Conservation (phyloP, 2,113 vertebrate genomes). For the Sterrhoptilus dennistouni region DNA sequence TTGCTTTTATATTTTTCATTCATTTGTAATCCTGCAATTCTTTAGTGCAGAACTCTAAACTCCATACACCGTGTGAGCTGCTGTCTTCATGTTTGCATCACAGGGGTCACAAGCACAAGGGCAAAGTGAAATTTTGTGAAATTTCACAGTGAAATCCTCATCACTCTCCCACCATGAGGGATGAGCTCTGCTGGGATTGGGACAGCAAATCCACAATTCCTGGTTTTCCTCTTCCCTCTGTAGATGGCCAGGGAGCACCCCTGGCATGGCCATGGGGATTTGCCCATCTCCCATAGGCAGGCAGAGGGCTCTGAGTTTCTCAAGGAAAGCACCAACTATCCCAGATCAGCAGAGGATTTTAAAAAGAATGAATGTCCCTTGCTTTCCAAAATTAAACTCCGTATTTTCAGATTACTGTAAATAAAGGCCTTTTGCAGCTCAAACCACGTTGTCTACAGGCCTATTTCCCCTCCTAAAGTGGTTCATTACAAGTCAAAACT, state of each 20-base stretch:
- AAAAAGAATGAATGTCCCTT: too few relatives aligned
- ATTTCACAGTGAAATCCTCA: background rate
- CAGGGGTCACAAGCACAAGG: background rate
- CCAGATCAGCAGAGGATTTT: background rate
- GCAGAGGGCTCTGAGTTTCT: background rate
- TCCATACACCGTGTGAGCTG: accelerated
- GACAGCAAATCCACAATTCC: accelerated
- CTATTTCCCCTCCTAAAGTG: too few relatives aligned
- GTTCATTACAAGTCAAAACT: too few relatives aligned
- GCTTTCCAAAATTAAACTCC: too few relatives aligned
- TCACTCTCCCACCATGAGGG: accelerated
- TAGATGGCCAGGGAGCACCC: background rate
- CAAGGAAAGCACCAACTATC: background rate
- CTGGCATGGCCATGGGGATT: accelerated
- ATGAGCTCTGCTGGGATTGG: background rate
- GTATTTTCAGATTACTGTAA: too few relatives aligned
- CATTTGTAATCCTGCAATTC: too few relatives aligned
- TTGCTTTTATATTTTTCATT: background rate
- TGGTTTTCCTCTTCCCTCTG: background rate
- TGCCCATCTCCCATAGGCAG: too few relatives aligned
- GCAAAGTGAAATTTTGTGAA: background rate
- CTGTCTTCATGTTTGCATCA: background rate
- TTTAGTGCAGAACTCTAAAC: background rate
- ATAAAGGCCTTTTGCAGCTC: too few relatives aligned
- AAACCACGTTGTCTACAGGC: too few relatives aligned